Percentiles rank a stretch among this genome's conserved stretches.
Conservation (phyloP, 2,113 vertebrate species). For the Oryctolagus cuniculus region DNA sequence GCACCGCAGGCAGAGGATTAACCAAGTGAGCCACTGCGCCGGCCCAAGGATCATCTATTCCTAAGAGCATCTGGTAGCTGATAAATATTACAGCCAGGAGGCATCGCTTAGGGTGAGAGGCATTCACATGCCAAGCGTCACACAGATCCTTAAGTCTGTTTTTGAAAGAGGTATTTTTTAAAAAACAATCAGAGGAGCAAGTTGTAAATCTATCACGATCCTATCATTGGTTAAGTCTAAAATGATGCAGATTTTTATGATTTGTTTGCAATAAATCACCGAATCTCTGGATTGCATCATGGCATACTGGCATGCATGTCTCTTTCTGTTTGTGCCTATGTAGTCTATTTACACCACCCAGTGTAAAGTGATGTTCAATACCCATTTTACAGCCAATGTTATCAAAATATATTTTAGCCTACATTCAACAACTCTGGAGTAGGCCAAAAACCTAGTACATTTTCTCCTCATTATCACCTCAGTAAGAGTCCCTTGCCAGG, state of each 20-base stretch:
- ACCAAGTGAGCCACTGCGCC: too few species aligned
- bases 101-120: background rate
- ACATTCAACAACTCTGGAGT: slow-evolving; percentile 67
- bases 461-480: slow-evolving; percentile 82
- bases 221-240: background rate
- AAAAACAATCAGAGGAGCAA: slow-evolving; percentile 44
- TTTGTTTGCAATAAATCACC: slow-evolving; percentile 41
- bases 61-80: background rate
- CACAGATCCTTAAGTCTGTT: background rate
- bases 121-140: background rate
- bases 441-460: slow-evolving; percentile 66
- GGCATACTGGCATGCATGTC: background rate
- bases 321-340: slow-evolving; percentile 5
- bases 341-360: slow-evolving; percentile 43
- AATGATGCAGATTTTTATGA: background rate
- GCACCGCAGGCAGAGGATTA: too few species aligned
- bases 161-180: slow-evolving; percentile 47
- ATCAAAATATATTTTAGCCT: slow-evolving; percentile 74
- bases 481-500: slow-evolving; percentile 70
- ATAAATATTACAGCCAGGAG: slow-evolving; percentile 23
- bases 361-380: slow-evolving; percentile 52
- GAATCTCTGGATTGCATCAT: background rate
- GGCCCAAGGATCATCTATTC: slow-evolving; percentile 6
- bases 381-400: slow-evolving; percentile 61
- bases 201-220: slow-evolving; percentile 42